Base-by-base conservation (phyloP, 1,140 invertebrate genomes). In the Portunus trituberculatus region DNA sequence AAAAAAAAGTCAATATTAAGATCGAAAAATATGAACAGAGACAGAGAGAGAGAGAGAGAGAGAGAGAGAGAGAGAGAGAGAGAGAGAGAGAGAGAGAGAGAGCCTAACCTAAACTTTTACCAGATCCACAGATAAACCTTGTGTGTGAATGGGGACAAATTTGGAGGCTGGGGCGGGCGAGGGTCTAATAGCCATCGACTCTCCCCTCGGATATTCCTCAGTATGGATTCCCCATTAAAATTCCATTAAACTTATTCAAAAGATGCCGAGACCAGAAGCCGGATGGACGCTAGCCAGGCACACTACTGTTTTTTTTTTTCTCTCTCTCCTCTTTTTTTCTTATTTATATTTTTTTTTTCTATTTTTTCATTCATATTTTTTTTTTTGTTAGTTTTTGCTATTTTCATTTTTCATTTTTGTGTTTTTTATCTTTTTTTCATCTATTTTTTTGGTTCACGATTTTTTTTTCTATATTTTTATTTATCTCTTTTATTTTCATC, bases 241-340 rank as follows among this genome's bases (percentile, higher is more conserved):
- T 91, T 91, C 89, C 89, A 91, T 91, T 91, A 91, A 91, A 91
- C 89, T 91, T 91, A 91, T 91, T 91, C 89, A 91, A 91, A 91
- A 91, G 89, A 91, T 46, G 89, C 48, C 48, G 31, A 91, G n/a
- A 59, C 48, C 59, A 91, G 46, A 32, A 59, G n/a, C 48, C 48
- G 31, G 39, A 67, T 76, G 67, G 67, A 76, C 67, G 67, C 20
- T 76, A 76, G 67, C 67, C 67, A 76, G 67, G n/a, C n/a, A n/a
- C 6, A n/a, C 20, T 8, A 0, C 1, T 76, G 12, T 76, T 76
- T 76, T 76, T 76, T 76, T n/a, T n/a, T 76, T n/a, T 76, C n/a
- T 76, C 20, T 76, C 67, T 12, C n/a, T n/a, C 67, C n/a, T 76
- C 67, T 14, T 52, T 52, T 6, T 52, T 52, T 7, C 29, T 87